Conservation (phyloP, 1,140 invertebrate species). For the Hyles vespertilio region DNA sequence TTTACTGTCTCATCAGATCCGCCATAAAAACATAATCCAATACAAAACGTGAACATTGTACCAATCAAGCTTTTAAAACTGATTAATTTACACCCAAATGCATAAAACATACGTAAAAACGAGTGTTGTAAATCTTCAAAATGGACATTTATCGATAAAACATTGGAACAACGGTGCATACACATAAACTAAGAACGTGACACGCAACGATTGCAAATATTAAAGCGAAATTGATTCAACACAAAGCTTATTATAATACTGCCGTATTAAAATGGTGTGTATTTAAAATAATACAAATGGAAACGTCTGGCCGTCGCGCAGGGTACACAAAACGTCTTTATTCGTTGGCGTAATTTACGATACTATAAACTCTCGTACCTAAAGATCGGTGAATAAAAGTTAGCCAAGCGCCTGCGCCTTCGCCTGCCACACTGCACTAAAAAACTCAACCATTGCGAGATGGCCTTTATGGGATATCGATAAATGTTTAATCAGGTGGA, state of each 20-base stretch:
- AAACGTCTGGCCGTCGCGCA: conserved; percentile 43
- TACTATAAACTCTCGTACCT: conserved; percentile 54
- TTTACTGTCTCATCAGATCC: too few species aligned
- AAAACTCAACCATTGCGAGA: conserved; percentile 27
- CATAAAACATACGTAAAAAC: too few species aligned
- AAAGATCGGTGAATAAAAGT: conserved; percentile 62
- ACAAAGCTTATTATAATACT: conserved; percentile 50
- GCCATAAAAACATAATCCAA: too few species aligned
- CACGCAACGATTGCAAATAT: conserved; percentile 19
- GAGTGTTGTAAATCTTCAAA: too few species aligned
- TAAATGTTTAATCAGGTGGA: conserved; percentile 10
- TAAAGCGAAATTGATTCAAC: conserved; percentile 50
- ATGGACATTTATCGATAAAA: conserved; percentile 6
- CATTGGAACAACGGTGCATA: conserved; percentile 9
- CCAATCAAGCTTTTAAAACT: too few species aligned
- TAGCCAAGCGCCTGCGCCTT: conserved; percentile 42
- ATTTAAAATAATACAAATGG: conserved; percentile 64
- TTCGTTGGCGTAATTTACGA: conserved; percentile 55
- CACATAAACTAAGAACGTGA: conserved; percentile 11
- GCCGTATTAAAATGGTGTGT: conserved; percentile 39
- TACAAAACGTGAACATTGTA: too few species aligned
- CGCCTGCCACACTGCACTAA: conserved; percentile 33
- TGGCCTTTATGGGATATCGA: conserved; percentile 19
- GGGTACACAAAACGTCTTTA: conserved; percentile 61
- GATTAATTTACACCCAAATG: too few species aligned